Conservation (phyloP, 2,113 vertebrate genomes). For the Dicrurus megarhynchus region DNA sequence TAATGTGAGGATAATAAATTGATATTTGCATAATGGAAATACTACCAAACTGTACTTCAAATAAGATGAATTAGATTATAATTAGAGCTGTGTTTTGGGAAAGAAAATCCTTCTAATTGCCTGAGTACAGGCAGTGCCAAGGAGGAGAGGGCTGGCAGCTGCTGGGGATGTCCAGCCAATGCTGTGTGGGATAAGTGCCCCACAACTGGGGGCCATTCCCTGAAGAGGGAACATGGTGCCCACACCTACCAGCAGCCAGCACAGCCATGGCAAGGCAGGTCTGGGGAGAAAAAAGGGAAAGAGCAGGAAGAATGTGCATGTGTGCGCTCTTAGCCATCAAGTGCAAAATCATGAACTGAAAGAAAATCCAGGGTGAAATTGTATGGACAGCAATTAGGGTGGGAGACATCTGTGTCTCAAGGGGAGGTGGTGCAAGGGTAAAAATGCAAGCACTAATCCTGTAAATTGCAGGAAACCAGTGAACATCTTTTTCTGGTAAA, state of each 20-base stretch:
- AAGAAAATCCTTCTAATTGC: constrained; percentile 53
- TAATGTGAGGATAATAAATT: constrained; percentile 64
- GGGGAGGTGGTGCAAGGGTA: not conserved
- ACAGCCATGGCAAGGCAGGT: rapidly evolving
- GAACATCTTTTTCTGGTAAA: not conserved
- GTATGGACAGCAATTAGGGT: not conserved
- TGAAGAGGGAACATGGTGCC: rapidly evolving
- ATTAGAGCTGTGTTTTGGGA: constrained; percentile 48
- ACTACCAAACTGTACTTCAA: constrained; percentile 55
- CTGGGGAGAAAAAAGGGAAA: not conserved
- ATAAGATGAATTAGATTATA: constrained; percentile 58
- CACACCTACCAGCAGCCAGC: not conserved
- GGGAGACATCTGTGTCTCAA: not conserved
- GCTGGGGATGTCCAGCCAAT: rapidly evolving
- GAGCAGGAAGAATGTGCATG: not conserved
- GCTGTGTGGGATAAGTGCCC: rapidly evolving
- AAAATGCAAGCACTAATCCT: not conserved
- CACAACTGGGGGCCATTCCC: rapidly evolving
- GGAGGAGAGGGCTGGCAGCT: constrained; percentile 6
- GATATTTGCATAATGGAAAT: constrained; percentile 64
- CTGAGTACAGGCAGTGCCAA: not conserved
- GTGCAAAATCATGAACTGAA: not conserved
- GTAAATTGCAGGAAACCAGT: not conserved
- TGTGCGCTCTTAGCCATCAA: rapidly evolving
- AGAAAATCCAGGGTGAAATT: not conserved